A percentile compares a stretch with the other conserved stretches of the same genome.
Conservation (phyloP, 2,888 invertebrate species). For the Falcaria lacertinaria region DNA sequence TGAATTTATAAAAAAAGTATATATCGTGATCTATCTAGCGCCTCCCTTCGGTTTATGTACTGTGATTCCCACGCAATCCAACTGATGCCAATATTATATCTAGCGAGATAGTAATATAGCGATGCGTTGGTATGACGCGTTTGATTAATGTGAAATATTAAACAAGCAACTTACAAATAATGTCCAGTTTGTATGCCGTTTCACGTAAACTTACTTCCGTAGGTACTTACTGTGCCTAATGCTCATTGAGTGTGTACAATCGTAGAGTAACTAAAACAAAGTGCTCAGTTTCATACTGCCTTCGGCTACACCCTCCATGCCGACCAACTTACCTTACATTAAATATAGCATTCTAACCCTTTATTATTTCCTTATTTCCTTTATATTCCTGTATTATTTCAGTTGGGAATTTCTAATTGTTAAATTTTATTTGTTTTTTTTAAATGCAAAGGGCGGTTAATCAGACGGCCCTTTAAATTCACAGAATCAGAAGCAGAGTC, state of each 20-base stretch:
- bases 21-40: no score
- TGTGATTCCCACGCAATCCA: no score
- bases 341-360: slow-evolving; percentile 43
- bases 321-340: slow-evolving; percentile 39
- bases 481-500: slow-evolving; percentile 1
- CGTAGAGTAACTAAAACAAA: slow-evolving; percentile 56
- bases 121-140: no score
- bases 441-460: slow-evolving; percentile 7
- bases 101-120: no score
- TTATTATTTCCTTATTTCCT: no score
- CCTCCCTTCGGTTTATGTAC: no score
- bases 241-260: slow-evolving; percentile 62
- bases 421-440: slow-evolving; percentile 19
- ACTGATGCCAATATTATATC: no score
- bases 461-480: slow-evolving; percentile 9
- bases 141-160: no score
- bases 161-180: no score
- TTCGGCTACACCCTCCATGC: slow-evolving; percentile 36
- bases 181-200: slow-evolving; percentile 33
- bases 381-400: no score
- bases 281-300: slow-evolving; percentile 55
- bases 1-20: no score
- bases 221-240: slow-evolving; percentile 45
- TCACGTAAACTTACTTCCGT: slow-evolving; percentile 44
- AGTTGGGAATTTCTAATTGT: slow-evolving; percentile 19